Evolutionary conservation across 2,797 vertebrate species (phyloP), one percentile per base, ranked within the genome.

Genomic region (Onychomys leucogaster): DNA sequence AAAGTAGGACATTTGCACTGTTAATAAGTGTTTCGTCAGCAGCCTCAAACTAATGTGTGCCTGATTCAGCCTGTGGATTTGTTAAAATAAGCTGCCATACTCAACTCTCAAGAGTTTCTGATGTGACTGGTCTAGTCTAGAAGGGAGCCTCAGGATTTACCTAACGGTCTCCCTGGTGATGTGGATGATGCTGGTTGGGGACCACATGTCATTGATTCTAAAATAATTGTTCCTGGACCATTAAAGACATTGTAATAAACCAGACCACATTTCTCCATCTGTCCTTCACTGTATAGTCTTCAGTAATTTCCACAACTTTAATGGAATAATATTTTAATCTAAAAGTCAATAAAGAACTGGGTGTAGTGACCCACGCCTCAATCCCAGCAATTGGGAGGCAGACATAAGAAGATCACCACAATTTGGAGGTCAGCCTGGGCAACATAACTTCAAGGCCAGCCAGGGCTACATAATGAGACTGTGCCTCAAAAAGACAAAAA

Each of bases 251-350:
- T n/a, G 6, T 52, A 67, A 90, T 91, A 91, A 93, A 94, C 25
- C 63, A 55, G 84, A 81, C 87, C 87, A 87, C 9, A 67, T 7
- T 90, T 95, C 21, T 76, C 46, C 23, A 85, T 86, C 78, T 96
- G 63, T 46, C 19, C 37, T 37, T 81, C 5, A 55, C 19, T 87
- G 37, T 71, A 43, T 14, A 95, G 91, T 29, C 57, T 85, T 43
- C 78, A 89, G 43, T 69, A 83, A 29, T 75, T 93, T 96, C 57
- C 65, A 87, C 21, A 76, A 89, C 55, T 67, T 69, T 87, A 94
- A 84, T 67, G 73, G 29, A 16, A 34, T 61, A 80, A 34, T 57
- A 82, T 94, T 94, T 96, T 89, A 93, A 89, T 46, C 29, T 89
- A 29, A 96, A 93, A 73, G 83, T 55, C 34, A 90, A 13, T 65